A percentile compares a stretch with the other conserved stretches of the same genome.
phyloP scores from a whole-genome alignment of 2,113 vertebrate species.

The Mirounga angustirostris region DNA sequence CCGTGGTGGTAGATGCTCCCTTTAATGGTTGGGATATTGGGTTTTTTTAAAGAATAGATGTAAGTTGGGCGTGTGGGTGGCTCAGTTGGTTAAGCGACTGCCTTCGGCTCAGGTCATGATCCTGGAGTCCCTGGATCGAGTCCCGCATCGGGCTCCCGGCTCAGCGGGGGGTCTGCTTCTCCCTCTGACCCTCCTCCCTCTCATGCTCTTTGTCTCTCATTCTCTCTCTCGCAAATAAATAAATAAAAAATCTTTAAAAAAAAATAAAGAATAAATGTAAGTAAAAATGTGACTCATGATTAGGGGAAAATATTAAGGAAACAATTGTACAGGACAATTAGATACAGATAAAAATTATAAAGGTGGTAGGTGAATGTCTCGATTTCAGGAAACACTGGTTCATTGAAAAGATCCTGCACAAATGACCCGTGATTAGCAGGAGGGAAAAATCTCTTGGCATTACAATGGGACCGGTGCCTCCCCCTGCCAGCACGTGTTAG shows the following conservation, averaged over 20 bases:
- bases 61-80: neutral
- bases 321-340: neutral
- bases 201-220: no score
- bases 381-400: neutral
- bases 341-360: neutral
- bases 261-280: neutral
- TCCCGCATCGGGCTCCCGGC: no score
- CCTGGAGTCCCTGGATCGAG: no score
- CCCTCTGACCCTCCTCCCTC: no score
- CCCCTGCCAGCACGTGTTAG: fast-evolving
- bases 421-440: neutral
- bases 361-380: neutral
- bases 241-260: no score
- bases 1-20: neutral
- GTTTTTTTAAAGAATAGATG: neutral
- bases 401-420: neutral
- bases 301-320: neutral
- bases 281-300: neutral
- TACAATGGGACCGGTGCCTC: neutral
- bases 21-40: no score
- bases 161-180: no score
- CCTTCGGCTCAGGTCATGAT: no score
- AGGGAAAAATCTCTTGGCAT: neutral
- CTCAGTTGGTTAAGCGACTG: no score
- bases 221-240: no score